Conservation (phyloP, 2,888 invertebrate genomes). For the Lasioglossum figueresi region DNA sequence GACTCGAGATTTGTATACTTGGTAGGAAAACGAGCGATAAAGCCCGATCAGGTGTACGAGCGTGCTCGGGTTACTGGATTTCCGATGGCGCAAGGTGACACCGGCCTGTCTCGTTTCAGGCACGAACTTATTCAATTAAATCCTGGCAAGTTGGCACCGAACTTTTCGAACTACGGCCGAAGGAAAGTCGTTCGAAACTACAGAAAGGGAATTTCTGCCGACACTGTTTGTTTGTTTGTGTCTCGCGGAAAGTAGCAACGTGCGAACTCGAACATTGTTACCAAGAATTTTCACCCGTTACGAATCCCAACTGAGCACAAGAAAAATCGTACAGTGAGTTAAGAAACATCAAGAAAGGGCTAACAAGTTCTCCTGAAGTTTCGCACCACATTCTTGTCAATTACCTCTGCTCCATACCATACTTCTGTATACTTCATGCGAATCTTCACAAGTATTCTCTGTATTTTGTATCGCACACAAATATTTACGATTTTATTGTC, state of each 20-base stretch:
- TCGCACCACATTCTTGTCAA: neutral
- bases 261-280: neutral
- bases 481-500: neutral
- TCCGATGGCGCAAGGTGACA: conserved; percentile 29
- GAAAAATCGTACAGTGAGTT: neutral
- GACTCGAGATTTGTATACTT: neutral
- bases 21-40: neutral
- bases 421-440: neutral
- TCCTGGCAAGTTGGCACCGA: conserved; percentile 41
- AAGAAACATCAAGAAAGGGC: neutral
- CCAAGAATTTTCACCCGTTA: neutral
- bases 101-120: conserved; percentile 23
- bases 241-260: conserved; percentile 3
- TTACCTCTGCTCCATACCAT: neutral
- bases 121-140: conserved; percentile 69
- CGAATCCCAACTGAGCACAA: neutral
- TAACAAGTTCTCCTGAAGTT: conserved; percentile 1
- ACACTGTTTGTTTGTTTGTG: conserved; percentile 17
- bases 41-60: conserved; percentile 2
- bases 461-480: neutral
- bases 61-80: conserved; percentile 31
- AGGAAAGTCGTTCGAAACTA: conserved; percentile 23
- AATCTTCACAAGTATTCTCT: neutral
- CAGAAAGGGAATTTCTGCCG: conserved; percentile 26
- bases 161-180: conserved; percentile 30